Evolutionary conservation across 2,113 vertebrate species (phyloP), one percentile per base, ranked within the genome.

Genomic region (Thinocorus orbignyianus): DNA sequence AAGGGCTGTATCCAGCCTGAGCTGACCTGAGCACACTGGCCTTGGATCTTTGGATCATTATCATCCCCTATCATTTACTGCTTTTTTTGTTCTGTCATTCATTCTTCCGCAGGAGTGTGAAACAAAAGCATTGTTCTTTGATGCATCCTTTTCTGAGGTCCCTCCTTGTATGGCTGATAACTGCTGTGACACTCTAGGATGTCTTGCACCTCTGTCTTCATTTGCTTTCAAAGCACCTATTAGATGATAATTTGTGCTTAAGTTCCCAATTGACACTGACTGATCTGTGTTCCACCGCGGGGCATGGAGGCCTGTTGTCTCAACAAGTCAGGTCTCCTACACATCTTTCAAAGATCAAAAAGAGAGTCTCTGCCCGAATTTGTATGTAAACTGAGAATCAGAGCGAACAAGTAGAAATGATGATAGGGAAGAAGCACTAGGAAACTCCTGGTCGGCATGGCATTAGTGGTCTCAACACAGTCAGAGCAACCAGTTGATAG

Each of bases 221-320:
- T 93, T 92, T 92, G 80, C 82, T 90, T 93, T 80, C 90, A 90
- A 83, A 92, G 71, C 74, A 86, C 30, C 54, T 58, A 62, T 88
- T 82, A 90, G 71, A 70, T 65, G 44, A 66, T 82, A 88, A 88
- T 87, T 88, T 86, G 71, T 92, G 79, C 25, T 66, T 73, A 86
- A 92, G 11, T 81, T 93, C 51, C 41, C 58, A 37, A 41, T n/a
- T 94, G 90, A 88, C 88, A 72, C 23, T 79, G 80, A 78, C 44
- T 80, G 85, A 86, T 94, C 82, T 80, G 49, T 73, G 79, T 86
- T 90, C 58, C 81, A 19, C 52, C 0, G 0, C 2, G 3, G 46
- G 85, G 46, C 71, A 58, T 26, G 44, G 54, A 92, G 54, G 49
- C 19, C 51, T 35, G 17, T 57, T 94, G 86, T 52, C 90, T 92